Evolutionary conservation across 1,140 invertebrate species (phyloP), one percentile per base, ranked within the genome.

Genomic region (Apocrypta bakeri): DNA sequence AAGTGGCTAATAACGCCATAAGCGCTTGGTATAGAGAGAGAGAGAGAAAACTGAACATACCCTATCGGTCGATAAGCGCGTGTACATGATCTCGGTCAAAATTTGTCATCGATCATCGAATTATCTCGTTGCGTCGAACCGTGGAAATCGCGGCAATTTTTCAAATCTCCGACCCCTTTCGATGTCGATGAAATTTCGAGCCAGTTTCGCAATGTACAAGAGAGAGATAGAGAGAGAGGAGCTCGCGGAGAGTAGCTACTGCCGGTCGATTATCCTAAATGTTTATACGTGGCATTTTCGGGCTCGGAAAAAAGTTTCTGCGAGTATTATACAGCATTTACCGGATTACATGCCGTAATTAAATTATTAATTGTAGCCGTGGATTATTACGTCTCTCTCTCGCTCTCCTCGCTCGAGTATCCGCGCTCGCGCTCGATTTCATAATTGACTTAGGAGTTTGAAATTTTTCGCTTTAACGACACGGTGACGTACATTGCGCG

Each of bases 191-290:
- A 72, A 61, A 79, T 33, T 79, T 79, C 71, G 64, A 79, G 37
- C 68, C 42, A 33, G 31, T 79, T 79, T 79, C 78, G 42, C 66
- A 79, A 79, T 72, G 21, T 69, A 4, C n/a, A n/a, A n/a, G n/a
- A n/a, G n/a, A n/a, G n/a, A n/a, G n/a, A n/a, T n/a, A n/a, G n/a
- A n/a, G n/a, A n/a, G n/a, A n/a, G n/a, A n/a, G 33, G 33, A 2
- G 33, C 33, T 2, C 33, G 33, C 21, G 48, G 17, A 7, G 48
- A n/a, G 40, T 42, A 37, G 48, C 48, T 56, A 37, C n/a, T 37
- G 9, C 33, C 3, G 24, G 17, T 33, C 29, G 31, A 69, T 71
- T 79, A 79, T 79, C 42, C 40, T 31, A 40, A 56, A 79, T 72
- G 56, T 66, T 66, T 66, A 25, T 25, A 25, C 64, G 64, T 25